These are phyloP conservation scores for Parauchenoglanis ngamensis DNA, from an alignment of 2,797 vertebrate genomes.

Conservation along the genomic window DNA sequence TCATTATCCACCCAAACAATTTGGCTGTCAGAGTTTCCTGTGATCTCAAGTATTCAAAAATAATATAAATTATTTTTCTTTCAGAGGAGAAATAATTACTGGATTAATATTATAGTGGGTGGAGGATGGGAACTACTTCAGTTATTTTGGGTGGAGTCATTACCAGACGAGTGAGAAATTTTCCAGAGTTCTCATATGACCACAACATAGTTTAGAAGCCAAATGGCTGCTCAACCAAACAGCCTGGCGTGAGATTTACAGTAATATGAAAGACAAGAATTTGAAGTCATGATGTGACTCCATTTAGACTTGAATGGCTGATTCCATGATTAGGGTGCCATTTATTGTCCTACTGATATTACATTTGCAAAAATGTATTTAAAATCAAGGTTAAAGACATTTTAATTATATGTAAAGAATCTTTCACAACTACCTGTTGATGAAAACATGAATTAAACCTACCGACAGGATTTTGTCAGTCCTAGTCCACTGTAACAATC, in stretches of 20 bases:
- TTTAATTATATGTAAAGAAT: neutral
- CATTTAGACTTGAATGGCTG: neutral
- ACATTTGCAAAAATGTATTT: neutral
- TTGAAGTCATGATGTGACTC: neutral
- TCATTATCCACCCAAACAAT: neutral
- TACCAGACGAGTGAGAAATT: constrained; percentile 34
- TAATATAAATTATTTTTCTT: neutral
- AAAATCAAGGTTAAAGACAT: neutral
- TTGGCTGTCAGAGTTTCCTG: neutral
- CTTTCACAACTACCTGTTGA: neutral
- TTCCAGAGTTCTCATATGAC: constrained; percentile 39
- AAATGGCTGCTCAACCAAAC: constrained; percentile 22
- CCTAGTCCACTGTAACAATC: neutral
- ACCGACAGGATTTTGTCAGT: neutral
- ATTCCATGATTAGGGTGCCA: neutral
- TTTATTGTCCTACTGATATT: neutral
- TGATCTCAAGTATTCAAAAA: neutral
- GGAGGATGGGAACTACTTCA: constrained; percentile 9
- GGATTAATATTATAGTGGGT: neutral
- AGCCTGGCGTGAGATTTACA: neutral
- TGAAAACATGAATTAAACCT: neutral
- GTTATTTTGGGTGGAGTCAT: constrained; percentile 29
- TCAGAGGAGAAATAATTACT: neutral
- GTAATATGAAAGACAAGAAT: neutral
- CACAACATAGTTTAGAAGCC: constrained; percentile 8